Base-by-base conservation (phyloP, 1,140 invertebrate genomes). In the Cepaea nemoralis region DNA sequence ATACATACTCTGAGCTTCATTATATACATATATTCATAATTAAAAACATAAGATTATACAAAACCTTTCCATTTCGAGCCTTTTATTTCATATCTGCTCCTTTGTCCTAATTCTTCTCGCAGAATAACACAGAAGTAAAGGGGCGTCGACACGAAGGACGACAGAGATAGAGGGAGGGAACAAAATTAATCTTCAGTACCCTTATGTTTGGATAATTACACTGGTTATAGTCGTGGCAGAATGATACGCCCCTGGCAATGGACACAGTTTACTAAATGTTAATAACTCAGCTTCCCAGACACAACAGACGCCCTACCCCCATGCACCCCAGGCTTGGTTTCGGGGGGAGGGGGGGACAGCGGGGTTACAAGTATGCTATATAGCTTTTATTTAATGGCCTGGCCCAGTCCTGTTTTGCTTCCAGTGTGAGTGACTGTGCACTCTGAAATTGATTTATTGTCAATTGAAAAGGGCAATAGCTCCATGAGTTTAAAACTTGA, bases 161-260 rank as follows among this genome's bases (percentile, higher is more conserved):
- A n/a, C n/a, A n/a, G n/a, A n/a, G n/a, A n/a, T n/a, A 10, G 42
- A 45, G 42, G 8, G 42, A 45, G 19, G 42, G 19, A 45, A 45
- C 42, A 19, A 45, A 45, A 45, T 45, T 45, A 45, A 22, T 8
- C 6, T 55, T 55, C n/a, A 55, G 8, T 55, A 2, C 42, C 27
- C 24, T 45, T 45, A n/a, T 67, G 48, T 39, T 48, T 37, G 67
- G 45, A 71, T 71, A 71, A 71, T 71, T 71, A 71, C 37, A 40
- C 69, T 27, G 8, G 33, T 8, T 37, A 71, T 22, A 39, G 33
- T 33, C 6, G 6, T 10, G 40, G 69, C 19, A 45, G 69, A 71
- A 39, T 39, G 5, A 35, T 24, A 71, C n/a, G 8, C 59, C 59
- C 37, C 19, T 22, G 37, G 69, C 40, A 3, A 71, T n/a, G 2